Conservation (phyloP, 2,113 vertebrate species). For the Blennius ocellaris region DNA sequence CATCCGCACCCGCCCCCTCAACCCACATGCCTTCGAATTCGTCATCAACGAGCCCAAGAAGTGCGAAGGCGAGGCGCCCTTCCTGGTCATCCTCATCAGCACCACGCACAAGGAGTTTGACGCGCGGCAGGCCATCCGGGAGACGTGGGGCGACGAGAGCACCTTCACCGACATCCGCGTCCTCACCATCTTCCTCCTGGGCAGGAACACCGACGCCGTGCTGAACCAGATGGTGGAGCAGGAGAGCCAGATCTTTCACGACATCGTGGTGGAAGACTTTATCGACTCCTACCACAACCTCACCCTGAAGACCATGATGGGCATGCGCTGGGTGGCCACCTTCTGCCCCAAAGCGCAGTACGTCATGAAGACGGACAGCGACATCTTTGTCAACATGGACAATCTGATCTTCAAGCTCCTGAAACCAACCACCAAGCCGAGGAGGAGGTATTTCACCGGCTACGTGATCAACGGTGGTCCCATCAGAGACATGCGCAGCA, state of each 20-base stretch:
- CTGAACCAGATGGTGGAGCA: slow-evolving; percentile 99
- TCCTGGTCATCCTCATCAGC: slow-evolving; percentile 97
- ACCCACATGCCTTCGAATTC: slow-evolving; percentile 95
- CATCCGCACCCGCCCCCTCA: slow-evolving; percentile 95
- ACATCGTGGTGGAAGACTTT: slow-evolving; percentile 98
- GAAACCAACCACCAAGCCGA: slow-evolving; percentile 95
- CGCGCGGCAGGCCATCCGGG: slow-evolving; percentile 96
- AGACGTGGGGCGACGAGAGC: slow-evolving; percentile 98
- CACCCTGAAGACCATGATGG: slow-evolving; percentile 98
- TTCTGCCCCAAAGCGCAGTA: slow-evolving; percentile 98
- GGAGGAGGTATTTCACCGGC: slow-evolving; percentile 95
- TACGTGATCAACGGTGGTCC: slow-evolving; percentile 97
- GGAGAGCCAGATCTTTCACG: slow-evolving; percentile 98
- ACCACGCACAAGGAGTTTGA: slow-evolving; percentile 98
- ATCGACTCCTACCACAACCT: slow-evolving; percentile 98
- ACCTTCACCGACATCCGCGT: slow-evolving; percentile 92
- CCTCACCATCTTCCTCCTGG: slow-evolving; percentile 94
- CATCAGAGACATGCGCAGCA: slow-evolving; percentile 97
- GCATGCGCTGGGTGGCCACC: slow-evolving; percentile 97
- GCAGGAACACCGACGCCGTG: slow-evolving; percentile 90
- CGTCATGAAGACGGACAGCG: slow-evolving; percentile 98
- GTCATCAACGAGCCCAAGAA: slow-evolving; percentile 97
- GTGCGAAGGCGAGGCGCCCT: slow-evolving; percentile 89
- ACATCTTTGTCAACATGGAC: slow-evolving; percentile 99
- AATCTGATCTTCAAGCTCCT: slow-evolving; percentile 97